Percentiles rank a stretch among this genome's conserved stretches.
Evolutionary conservation across 2,113 vertebrate genomes (phyloP).

Genomic region (Dromiciops gliroides): DNA sequence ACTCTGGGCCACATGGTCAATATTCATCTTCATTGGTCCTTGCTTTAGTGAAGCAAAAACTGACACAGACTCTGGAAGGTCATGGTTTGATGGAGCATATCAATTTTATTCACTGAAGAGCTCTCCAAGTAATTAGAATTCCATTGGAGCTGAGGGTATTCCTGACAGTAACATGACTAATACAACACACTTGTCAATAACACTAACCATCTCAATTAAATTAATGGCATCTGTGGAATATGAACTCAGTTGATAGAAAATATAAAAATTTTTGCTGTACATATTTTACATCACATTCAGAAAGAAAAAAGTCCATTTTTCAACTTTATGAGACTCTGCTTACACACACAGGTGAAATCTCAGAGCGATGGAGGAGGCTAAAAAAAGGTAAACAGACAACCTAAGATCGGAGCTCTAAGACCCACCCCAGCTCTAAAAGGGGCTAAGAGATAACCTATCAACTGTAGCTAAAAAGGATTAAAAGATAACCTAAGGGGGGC

Average conservation of each 20-base stretch:
- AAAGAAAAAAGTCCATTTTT: slow-evolving; percentile 79
- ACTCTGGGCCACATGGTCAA: not conserved
- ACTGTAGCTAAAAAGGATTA: too few species aligned
- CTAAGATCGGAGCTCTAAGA: too few species aligned
- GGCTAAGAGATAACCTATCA: too few species aligned
- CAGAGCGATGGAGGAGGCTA: too few species aligned
- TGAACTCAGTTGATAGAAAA: slow-evolving; percentile 89
- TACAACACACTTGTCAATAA: slow-evolving; percentile 79
- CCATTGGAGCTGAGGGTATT: slow-evolving; percentile 65
- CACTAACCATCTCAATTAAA: slow-evolving; percentile 86
- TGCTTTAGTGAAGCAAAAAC: not conserved
- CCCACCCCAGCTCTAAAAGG: too few species aligned
- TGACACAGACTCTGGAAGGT: slow-evolving; percentile 30
- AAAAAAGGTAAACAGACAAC: too few species aligned
- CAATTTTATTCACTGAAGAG: slow-evolving; percentile 82
- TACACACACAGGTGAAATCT: slow-evolving; percentile 70
- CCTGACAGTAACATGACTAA: slow-evolving; percentile 70
- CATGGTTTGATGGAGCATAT: slow-evolving; percentile 67
- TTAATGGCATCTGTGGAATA: slow-evolving; percentile 88
- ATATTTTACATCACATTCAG: slow-evolving; percentile 89
- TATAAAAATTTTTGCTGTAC: slow-evolving; percentile 89
- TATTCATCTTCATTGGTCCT: not conserved
- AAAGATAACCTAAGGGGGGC: too few species aligned
- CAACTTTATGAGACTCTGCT: slow-evolving; percentile 76
- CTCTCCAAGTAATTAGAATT: slow-evolving; percentile 72